Evolutionary conservation across 2,113 vertebrate genomes (phyloP), one percentile per base, ranked within the genome.

Genomic region (Ploceus nigricollis): DNA sequence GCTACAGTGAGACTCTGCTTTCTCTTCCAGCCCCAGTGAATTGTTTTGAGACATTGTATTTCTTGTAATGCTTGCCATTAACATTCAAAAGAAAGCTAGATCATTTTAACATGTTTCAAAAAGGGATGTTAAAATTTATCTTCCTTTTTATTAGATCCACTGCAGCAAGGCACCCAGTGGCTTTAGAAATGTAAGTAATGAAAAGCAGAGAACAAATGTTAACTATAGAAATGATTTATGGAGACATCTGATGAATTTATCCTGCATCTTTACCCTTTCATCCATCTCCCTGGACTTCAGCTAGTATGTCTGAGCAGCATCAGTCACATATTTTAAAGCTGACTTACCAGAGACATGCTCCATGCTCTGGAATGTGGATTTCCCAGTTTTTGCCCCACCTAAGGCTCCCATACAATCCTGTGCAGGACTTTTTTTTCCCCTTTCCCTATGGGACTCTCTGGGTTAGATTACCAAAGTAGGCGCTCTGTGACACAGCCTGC

Each of bases 201-300:
- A 96, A 88, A 96, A 76, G 56, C 92, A 87, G 92, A 89, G 92
- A 88, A 93, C 88, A 94, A 95, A 95, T 86, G 85, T 66, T 85
- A 92, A 86, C 51, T 80, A 47, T n/a, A 85, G 80, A 89, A 93
- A 68, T 96, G 75, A 96, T 95, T 93, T 97, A 90, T 95, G 90
- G 90, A 89, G 94, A 89, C 90, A 94, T 94, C 82, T 92, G 92
- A 96, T 95, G 44, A 96, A 94, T 96, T 90, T 93, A 89, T 97
- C 76, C 88, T 83, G 80, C 82, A 68, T 95, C 90, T 93, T 92
- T 89, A 91, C 82, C 76, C 82, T 94, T 95, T 93, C 76, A 95
- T 96, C 82, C 65, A 53, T 93, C 79, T 96, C 88, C 37, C 68
- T 78, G 86, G 82, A 83, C 88, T 81, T 81, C 39, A 92, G 51